phyloP scores from a whole-genome alignment of 2,113 vertebrate species.

The Mirounga angustirostris region DNA sequence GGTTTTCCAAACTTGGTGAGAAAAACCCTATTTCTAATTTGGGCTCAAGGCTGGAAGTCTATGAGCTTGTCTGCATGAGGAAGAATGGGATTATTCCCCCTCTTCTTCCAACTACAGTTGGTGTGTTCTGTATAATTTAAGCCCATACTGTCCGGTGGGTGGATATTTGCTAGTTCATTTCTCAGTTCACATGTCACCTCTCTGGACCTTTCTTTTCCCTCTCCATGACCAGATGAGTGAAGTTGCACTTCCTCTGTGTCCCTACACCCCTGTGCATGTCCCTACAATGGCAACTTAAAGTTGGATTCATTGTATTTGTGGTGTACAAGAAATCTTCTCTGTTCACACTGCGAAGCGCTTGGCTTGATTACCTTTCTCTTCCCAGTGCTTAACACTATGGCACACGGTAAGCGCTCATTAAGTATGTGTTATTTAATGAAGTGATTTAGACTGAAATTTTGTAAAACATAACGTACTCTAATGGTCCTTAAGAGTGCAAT shows the following conservation, averaged over 20 bases:
- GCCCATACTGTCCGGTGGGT: background rate
- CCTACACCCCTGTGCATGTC: rapidly evolving
- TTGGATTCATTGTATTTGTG: background rate
- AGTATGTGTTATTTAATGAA: background rate
- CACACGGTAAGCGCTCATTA: rapidly evolving
- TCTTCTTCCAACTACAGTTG: rapidly evolving
- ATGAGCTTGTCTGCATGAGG: background rate
- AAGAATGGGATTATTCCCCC: background rate
- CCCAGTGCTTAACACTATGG: background rate
- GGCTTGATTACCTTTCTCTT: background rate
- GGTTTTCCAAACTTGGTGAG: background rate
- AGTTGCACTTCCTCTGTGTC: background rate
- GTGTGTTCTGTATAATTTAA: background rate
- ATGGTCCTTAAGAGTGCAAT: background rate
- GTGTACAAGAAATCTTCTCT: background rate
- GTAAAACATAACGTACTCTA: background rate
- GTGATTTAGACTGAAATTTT: background rate
- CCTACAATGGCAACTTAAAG: background rate
- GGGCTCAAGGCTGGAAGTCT: background rate
- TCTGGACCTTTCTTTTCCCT: background rate
- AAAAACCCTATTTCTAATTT: background rate
- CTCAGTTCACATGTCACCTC: background rate
- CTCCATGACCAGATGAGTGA: background rate
- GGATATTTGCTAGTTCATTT: background rate
- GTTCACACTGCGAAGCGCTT: rapidly evolving